phyloP scores from a whole-genome alignment of 2,113 vertebrate species.

The Ictidomys tridecemlineatus region DNA sequence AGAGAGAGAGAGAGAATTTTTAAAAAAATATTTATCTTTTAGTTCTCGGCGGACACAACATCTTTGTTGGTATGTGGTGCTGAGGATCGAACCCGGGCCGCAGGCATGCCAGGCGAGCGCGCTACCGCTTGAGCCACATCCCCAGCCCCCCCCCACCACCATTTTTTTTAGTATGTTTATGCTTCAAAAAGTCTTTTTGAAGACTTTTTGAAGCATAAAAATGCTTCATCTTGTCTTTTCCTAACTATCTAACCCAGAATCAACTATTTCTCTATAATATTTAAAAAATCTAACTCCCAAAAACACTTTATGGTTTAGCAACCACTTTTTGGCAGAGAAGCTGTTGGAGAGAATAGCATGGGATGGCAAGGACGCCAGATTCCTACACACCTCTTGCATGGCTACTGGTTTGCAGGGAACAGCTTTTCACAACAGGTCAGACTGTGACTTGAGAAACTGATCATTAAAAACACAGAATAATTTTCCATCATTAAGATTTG shows the following conservation, averaged over 20 bases:
- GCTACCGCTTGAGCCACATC: too few species aligned
- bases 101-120: too few species aligned
- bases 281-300: background rate
- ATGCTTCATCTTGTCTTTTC: background rate
- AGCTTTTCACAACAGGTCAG: background rate
- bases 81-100: too few species aligned
- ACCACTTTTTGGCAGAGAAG: background rate
- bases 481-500: conserved; percentile 33
- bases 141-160: too few species aligned
- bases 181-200: background rate
- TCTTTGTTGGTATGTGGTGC: too few species aligned
- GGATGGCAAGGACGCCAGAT: background rate
- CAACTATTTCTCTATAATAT: background rate
- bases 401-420: background rate
- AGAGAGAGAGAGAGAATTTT: too few species aligned
- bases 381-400: background rate
- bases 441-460: conserved; percentile 3
- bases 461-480: background rate
- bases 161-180: background rate
- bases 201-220: too few species aligned
- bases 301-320: background rate
- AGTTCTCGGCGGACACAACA: too few species aligned
- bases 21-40: too few species aligned
- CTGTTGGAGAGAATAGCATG: background rate
- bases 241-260: background rate